Base-by-base conservation (phyloP, 2,888 invertebrate species). In the Hetaerina titia region DNA sequence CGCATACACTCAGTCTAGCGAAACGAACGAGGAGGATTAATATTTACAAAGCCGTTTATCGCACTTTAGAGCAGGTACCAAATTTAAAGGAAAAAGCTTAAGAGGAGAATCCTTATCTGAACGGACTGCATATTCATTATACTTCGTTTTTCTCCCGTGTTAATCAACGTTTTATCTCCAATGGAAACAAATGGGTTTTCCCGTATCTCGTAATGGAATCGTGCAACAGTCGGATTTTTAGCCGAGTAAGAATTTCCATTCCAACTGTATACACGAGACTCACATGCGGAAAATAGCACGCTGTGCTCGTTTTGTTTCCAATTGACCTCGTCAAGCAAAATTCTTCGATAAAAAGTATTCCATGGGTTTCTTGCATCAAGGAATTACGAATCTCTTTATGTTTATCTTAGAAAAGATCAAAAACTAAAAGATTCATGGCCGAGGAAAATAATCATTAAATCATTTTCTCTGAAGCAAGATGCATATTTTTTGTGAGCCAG, bases 71-170 rank as follows among this genome's bases (percentile, higher is more conserved):
- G 13, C 11, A 25, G 11, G 25, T 5, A 31, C 25, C n/a, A 81
- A 8, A 25, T 13, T 13, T 6, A 11, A 31, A 31, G 25, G 31
- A 81, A 81, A 31, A 31, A 81, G 8, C 2, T n/a, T 13, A 81
- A 25, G 81, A 81, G 31, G n/a, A 13, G 64, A 90, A 90, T 19
- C n/a, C 92, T 92, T 69, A 92, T 92, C 74, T 45, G 64, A 45
- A 74, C 31, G 45, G 69, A 56, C 92, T 45, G 31, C 92, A 92
- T 92, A 92, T 92, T 92, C 92, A 92, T 92, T 92, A 69, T 69
- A 13, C 64, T 92, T 92, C 57, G 9, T 92, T 69, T 56, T 74
- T 31, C 31, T 90, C 45, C 64, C 64, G 63, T 90, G 45, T 63
- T 90, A 90, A 92, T 74, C 92, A 92, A 92, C 69, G 22, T 92